These are phyloP conservation scores for Andricus grossulariae DNA, from an alignment of 1,140 invertebrate genomes.

Conservation along the genomic window DNA sequence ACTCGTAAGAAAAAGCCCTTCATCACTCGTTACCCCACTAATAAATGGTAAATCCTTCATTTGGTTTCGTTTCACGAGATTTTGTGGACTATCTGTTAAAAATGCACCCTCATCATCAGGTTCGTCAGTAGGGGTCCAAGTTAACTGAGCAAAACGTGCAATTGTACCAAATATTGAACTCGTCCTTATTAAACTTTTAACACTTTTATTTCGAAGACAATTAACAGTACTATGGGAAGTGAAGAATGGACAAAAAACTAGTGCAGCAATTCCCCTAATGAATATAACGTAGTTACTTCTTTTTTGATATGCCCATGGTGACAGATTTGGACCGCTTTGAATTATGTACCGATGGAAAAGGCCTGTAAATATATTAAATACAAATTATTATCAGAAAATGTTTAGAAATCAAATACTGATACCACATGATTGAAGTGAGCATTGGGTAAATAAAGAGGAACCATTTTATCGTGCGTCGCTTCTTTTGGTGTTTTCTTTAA, in stretches of 20 bases:
- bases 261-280: not conserved
- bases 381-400: not conserved
- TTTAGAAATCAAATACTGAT: too few species aligned
- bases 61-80: not conserved
- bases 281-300: not conserved
- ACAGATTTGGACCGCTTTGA: not conserved
- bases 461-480: too few species aligned
- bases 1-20: not conserved
- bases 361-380: not conserved
- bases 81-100: not conserved
- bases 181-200: not conserved
- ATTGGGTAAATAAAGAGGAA: too few species aligned
- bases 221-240: not conserved
- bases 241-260: not conserved
- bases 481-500: too few species aligned
- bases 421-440: too few species aligned
- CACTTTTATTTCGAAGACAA: not conserved
- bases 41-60: slow-evolving; percentile 4
- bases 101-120: not conserved
- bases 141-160: not conserved
- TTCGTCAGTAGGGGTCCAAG: not conserved
- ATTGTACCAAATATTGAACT: not conserved
- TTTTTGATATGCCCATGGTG: not conserved
- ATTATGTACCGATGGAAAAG: not conserved
- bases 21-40: not conserved